Evolutionary conservation across 2,888 invertebrate species (phyloP).

Genomic region (Adelognathus sp.): DNA sequence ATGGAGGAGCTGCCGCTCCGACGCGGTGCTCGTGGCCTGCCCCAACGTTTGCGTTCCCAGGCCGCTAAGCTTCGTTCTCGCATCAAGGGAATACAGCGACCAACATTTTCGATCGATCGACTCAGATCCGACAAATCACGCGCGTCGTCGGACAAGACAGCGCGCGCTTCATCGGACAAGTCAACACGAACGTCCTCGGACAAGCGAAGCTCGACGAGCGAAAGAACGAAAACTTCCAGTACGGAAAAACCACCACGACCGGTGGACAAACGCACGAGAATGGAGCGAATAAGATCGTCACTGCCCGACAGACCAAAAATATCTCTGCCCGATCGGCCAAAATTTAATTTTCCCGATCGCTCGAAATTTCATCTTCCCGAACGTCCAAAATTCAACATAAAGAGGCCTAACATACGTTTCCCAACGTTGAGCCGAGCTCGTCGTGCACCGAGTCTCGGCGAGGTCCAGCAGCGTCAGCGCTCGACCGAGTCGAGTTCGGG

Average conservation of each 20-base stretch:
- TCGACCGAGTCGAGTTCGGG: constrained; percentile 83
- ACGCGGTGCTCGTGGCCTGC: constrained; percentile 72
- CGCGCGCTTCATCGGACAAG: constrained; percentile 49
- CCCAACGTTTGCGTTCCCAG: constrained; percentile 86
- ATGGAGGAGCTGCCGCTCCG: constrained; percentile 82
- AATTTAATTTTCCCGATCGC: constrained; percentile 80
- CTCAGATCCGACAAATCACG: constrained; percentile 75
- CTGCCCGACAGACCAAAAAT: constrained; percentile 85
- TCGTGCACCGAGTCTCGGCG: constrained; percentile 67
- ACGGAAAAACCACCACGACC: constrained; percentile 51
- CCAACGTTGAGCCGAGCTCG: constrained; percentile 72
- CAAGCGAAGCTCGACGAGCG: constrained; percentile 55
- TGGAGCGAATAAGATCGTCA: constrained; percentile 84
- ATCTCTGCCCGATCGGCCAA: constrained; percentile 81
- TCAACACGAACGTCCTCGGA: constrained; percentile 53
- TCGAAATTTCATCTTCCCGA: constrained; percentile 84
- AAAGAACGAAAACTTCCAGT: constrained; percentile 52
- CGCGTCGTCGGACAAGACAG: constrained; percentile 50
- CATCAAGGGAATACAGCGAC: constrained; percentile 85
- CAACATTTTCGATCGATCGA: constrained; percentile 80
- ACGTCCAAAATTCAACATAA: constrained; percentile 84
- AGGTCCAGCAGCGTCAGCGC: constrained; percentile 77
- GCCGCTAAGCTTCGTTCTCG: constrained; percentile 88
- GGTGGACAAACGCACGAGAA: constrained; percentile 78
- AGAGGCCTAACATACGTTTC: constrained; percentile 82